phyloP scores from a whole-genome alignment of 2,888 invertebrate genomes.

The Dolomedes plantarius region DNA sequence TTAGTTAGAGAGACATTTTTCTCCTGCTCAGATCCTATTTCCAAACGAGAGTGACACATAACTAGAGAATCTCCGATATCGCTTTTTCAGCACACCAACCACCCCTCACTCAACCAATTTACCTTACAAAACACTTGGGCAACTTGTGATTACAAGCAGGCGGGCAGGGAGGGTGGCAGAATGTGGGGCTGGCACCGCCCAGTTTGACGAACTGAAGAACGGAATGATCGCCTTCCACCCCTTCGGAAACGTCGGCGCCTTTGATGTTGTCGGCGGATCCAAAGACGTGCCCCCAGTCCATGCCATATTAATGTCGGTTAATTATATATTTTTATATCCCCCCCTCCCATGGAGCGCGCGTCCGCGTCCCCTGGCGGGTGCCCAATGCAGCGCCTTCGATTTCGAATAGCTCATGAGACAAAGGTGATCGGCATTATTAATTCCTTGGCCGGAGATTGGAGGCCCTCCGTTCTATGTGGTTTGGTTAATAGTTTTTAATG shows the following conservation, averaged over 20 bases:
- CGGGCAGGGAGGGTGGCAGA: not conserved
- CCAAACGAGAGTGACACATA: no score
- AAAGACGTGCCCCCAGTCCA: constrained; percentile 20
- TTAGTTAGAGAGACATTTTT: no score
- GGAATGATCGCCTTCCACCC: constrained; percentile 18
- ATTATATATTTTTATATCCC: constrained; percentile 42
- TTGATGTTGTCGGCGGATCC: constrained; percentile 58
- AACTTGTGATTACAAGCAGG: constrained; percentile 42
- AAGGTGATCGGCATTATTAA: no score
- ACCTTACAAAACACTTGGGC: constrained; percentile 23
- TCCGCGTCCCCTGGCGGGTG: no score
- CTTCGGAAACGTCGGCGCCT: constrained; percentile 33
- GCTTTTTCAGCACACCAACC: not conserved
- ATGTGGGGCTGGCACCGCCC: constrained; percentile 13
- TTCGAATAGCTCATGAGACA: no score
- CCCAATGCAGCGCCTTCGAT: no score
- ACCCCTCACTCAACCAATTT: not conserved
- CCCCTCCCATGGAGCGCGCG: not conserved
- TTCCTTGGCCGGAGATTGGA: no score
- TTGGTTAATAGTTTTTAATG: not conserved
- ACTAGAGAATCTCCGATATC: no score
- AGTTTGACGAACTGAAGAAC: constrained; percentile 47
- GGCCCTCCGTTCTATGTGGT: not conserved
- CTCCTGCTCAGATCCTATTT: no score
- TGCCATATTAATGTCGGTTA: constrained; percentile 63